Evolutionary conservation across 1,140 invertebrate species (phyloP), one percentile per base, ranked within the genome.

Genomic region (Hylyphantes graminicola): DNA sequence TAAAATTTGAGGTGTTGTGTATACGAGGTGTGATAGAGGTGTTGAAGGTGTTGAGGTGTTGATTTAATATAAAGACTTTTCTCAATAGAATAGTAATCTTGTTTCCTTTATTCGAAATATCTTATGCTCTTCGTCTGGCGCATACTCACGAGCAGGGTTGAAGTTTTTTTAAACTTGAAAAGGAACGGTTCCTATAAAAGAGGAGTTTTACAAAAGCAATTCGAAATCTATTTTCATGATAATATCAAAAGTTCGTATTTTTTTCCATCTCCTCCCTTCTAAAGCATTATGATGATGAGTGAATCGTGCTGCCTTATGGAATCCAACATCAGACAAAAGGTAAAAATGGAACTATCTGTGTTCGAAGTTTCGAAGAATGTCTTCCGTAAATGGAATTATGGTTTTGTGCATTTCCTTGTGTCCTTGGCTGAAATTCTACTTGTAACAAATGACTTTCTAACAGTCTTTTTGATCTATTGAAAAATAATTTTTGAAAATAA

Each of bases 161-260:
- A 35, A 35, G 35, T 35, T 35, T 35, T 53, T 50, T 51, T 70
- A 53, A 70, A 53, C 68, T n/a, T 70, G n/a, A 70, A 70, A 70
- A 70, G 68, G 53, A 70, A 70, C 68, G 68, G 68, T 70, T 70
- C 13, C 19, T 12, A 3, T 35, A 35, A 35, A 35, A 35, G 35
- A 35, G 35, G 35, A 35, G 68, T 15, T 70, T 70, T 70, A 17
- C 54, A 70, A 70, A 70, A 70, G 68, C n/a, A 35, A 35, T 51
- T 70, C 54, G 50, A 70, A 70, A 53, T 70, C 50, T 53, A 53
- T 53, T 70, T 17, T 51, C 54, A 13, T 51, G 68, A 70, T 70
- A 70, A 70, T 17, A 70, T 70, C 68, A 54, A 70, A 59, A 70
- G 35, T 35, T 70, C 17, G 48, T n/a, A 15, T 8, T 9, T 17